These are phyloP conservation scores for Solen grandis DNA, from an alignment of 1,140 invertebrate species.

Conservation along the genomic window DNA sequence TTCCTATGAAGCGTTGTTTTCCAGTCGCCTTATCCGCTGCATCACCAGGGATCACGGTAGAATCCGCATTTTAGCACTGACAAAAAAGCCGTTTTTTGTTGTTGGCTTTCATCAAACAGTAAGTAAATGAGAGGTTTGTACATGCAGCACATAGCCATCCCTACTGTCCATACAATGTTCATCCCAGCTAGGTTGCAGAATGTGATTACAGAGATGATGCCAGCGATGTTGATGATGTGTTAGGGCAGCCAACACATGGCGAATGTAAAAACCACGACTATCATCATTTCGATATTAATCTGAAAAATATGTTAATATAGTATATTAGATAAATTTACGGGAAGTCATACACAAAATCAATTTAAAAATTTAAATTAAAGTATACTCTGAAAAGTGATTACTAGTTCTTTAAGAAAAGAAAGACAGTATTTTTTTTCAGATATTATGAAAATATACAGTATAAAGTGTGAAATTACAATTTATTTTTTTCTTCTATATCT, in stretches of 20 bases:
- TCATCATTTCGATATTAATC: conserved; percentile 97
- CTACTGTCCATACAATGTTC: conserved; percentile 70
- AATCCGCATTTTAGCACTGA: conserved; percentile 64
- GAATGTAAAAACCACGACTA: conserved; percentile 91
- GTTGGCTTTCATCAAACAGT: conserved; percentile 93
- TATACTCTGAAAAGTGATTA: no score
- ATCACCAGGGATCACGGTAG: conserved; percentile 51
- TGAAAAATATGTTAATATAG: no score
- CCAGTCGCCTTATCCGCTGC: conserved; percentile 56
- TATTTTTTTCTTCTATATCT: no score
- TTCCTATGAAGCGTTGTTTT: conserved; percentile 59
- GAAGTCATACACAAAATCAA: no score
- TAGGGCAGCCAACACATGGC: conserved; percentile 93
- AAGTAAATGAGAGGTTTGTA: conserved; percentile 97
- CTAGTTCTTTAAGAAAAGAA: no score
- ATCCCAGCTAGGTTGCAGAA: conserved; percentile 82
- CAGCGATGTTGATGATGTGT: conserved; percentile 84
- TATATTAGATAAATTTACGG: no score
- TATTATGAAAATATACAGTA: no score
- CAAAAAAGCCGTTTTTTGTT: conserved; percentile 84
- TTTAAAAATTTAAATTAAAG: no score
- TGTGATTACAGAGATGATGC: conserved; percentile 76
- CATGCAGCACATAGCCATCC: conserved; percentile 94
- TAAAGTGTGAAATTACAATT: no score
- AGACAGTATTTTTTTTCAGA: no score